These are phyloP conservation scores for Neodiprion virginianus DNA, from an alignment of 1,140 invertebrate genomes.

Conservation along the genomic window DNA sequence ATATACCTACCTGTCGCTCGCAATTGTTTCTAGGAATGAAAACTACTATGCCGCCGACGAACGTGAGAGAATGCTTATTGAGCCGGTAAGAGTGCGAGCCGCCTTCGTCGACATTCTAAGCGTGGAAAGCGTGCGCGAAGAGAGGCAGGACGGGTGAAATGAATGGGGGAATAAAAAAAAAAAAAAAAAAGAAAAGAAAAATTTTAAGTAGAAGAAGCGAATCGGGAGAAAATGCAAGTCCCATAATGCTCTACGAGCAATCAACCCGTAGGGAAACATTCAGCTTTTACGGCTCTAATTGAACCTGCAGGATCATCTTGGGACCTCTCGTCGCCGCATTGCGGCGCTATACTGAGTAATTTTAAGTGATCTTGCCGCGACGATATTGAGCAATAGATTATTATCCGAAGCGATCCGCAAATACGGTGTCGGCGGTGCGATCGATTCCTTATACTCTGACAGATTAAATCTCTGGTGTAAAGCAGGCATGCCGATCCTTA, in stretches of 20 bases:
- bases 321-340: too few species aligned
- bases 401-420: too few species aligned
- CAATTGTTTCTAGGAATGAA: conserved; percentile 49
- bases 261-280: neutral
- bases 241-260: neutral
- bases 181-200: neutral
- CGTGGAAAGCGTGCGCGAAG: neutral
- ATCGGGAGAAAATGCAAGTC: neutral
- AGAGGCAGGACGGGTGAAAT: too few species aligned
- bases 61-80: conserved; percentile 41
- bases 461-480: too few species aligned
- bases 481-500: too few species aligned
- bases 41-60: conserved; percentile 27
- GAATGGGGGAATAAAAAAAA: neutral
- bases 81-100: neutral
- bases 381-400: too few species aligned
- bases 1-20: conserved; percentile 23
- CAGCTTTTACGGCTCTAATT: too few species aligned
- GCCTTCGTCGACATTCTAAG: neutral
- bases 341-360: too few species aligned
- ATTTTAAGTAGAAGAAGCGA: neutral
- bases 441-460: too few species aligned
- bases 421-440: too few species aligned
- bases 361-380: too few species aligned
- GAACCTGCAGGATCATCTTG: too few species aligned